Base-by-base conservation (phyloP, 2,113 vertebrate species). In the Arizona elegans region DNA sequence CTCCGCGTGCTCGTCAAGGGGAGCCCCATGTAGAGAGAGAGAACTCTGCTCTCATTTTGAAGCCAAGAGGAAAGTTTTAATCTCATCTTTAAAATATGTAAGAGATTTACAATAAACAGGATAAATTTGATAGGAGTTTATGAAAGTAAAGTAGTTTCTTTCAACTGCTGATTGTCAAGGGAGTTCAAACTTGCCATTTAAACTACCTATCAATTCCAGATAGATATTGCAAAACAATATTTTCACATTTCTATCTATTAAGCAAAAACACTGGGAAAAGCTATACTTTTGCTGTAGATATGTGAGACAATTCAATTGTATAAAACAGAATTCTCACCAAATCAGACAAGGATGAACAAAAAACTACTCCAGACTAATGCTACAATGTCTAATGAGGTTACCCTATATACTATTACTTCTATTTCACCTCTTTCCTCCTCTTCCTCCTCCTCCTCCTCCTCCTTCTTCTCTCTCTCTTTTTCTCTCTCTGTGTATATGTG, bases 1-100 rank as follows among this genome's bases (percentile, higher is more conserved):
- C 38, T 43, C 38, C 2, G 38, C 2, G 38, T 43, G 2, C 38
- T 43, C 38, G 2, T 43, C 38, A 43, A 43, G 38, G 38, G 38
- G 38, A 43, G 38, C 38, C 38, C 38, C 38, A 43, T 43, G 38
- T 43, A 43, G 38, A 43, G 38, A 43, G 38, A 93, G 95, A 97
- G 94, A 96, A 96, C 97, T 96, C 87, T 92, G 87, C 94, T 97
- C 92, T 96, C 86, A 91, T 96, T 98, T 97, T 98, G 97, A 98
- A 97, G 97, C 96, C 94, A 96, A 95, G 93, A 97, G 96, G 93
- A 96, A 97, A 97, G 95, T 97, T 97, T 97, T 97, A 97, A 98
- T 98, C 98, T 97, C 96, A 96, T 97, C 96, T 97, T 97, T 97
- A 97, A 98, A 97, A 97, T 97, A 97, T 98, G 97, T 97, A 97